These are phyloP conservation scores for Tretioscincus oriximinensis DNA, from an alignment of 2,113 vertebrate genomes.

Conservation along the genomic window DNA sequence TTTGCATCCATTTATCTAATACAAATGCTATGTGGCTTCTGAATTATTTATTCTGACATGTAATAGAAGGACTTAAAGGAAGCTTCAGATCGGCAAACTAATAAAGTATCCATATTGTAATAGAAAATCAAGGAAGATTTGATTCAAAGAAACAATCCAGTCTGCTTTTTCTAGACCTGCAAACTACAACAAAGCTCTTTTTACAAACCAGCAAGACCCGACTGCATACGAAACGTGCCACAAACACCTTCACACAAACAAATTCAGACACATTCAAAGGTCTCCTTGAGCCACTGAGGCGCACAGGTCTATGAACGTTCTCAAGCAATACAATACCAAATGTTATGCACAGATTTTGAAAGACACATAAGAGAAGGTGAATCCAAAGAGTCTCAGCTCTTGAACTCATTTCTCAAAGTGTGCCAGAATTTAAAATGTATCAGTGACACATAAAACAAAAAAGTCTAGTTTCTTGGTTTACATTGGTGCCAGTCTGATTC, in stretches of 20 bases:
- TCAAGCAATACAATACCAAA: not conserved
- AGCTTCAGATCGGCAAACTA: too few relatives aligned
- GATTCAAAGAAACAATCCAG: not conserved
- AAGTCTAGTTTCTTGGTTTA: constrained; percentile 16
- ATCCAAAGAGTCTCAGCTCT: not conserved
- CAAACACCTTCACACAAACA: not conserved
- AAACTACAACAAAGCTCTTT: not conserved
- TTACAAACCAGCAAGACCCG: not conserved
- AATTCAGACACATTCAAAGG: not conserved
- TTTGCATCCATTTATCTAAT: not conserved
- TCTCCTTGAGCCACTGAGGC: not conserved
- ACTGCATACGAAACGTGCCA: not conserved
- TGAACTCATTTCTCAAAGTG: constrained; percentile 18
- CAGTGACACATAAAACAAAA: not conserved
- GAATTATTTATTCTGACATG: not conserved
- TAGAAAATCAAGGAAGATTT: fast-evolving
- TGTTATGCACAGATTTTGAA: not conserved
- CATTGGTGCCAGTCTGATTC: too few relatives aligned
- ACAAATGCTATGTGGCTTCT: not conserved
- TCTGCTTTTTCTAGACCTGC: not conserved
- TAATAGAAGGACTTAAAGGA: not conserved
- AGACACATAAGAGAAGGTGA: not conserved
- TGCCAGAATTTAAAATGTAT: constrained; percentile 20
- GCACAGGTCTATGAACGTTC: not conserved
- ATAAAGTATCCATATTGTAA: too few relatives aligned